Base-by-base conservation (phyloP, 2,113 vertebrate genomes). In the Thermophis baileyi region DNA sequence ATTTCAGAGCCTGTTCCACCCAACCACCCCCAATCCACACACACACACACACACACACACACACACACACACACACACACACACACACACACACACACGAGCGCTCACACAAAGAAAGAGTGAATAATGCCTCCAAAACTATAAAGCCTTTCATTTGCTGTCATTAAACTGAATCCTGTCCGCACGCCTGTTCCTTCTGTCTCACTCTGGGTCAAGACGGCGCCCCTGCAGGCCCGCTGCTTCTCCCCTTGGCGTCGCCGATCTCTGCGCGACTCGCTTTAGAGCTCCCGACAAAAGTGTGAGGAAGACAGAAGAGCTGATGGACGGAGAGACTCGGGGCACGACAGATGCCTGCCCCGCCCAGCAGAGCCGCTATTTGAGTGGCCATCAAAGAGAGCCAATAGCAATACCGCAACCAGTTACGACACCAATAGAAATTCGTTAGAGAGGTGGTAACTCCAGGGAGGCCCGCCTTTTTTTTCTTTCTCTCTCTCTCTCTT, bases 181-280 rank as follows among this genome's bases (percentile, higher is more conserved):
- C 16, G 4, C 51, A 25, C 57, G 0, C 22, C 46, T 22, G 16
- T 24, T 27, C 10, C 2, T 0, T 0, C 81, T 1, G 14, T 91
- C 94, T 94, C 87, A 96, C 95, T 96, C 91, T 93, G 94, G 93
- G 25, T 27, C 44, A 8, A 90, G 35, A 87, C 53, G 40, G 85
- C 49, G 81, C 96, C 91, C 86, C 53, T 16, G 57, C 90, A 24
- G 51, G n/a, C 30, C 89, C 18, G 11, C 51, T 96, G 94, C 27
- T 96, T 89, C 25, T 54, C 69, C 30, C 47, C 63, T n/a, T 54
- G 87, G 49, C 40, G 27, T 44, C 35, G 49, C 91, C 40, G 25
- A 30, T 1, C 27, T 12, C n/a, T 1, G 40, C 27, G 25, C 4
- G 18, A 22, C n/a, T 44, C 9, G 60, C 60, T 81, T 8, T 18